A percentile compares a stretch with the other conserved stretches of the same genome.
These are phyloP conservation scores for Trichogramma evanescens DNA, from an alignment of 2,888 invertebrate genomes.

Conservation along the genomic window DNA sequence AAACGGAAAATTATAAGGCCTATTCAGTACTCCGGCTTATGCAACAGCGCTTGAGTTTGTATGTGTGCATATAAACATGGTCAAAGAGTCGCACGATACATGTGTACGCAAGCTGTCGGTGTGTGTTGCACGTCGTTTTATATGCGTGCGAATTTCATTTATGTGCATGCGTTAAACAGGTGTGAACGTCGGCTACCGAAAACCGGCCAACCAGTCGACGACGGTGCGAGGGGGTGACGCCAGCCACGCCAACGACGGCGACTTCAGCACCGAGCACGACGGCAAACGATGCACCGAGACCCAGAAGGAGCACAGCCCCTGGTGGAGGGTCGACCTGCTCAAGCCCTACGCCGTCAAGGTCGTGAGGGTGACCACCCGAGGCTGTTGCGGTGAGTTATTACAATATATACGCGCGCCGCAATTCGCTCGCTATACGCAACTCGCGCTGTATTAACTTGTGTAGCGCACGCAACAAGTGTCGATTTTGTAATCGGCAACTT, in stretches of 20 bases:
- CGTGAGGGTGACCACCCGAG: slow-evolving; percentile 77
- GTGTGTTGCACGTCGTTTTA: no score
- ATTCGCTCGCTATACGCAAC: no score
- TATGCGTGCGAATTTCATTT: no score
- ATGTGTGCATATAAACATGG: no score
- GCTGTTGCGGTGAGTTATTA: slow-evolving; percentile 61
- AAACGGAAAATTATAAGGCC: no score
- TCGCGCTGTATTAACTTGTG: no score
- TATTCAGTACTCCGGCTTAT: no score
- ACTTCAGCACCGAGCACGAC: slow-evolving; percentile 75
- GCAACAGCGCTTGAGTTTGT: no score
- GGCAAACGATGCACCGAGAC: slow-evolving; percentile 85
- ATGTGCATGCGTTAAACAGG: slow-evolving; percentile 47
- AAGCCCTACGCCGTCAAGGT: slow-evolving; percentile 78
- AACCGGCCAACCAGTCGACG: slow-evolving; percentile 86
- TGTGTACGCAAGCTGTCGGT: no score
- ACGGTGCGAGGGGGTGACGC: slow-evolving; percentile 78
- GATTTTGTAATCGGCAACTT: no score
- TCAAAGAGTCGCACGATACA: no score
- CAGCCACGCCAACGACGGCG: slow-evolving; percentile 81
- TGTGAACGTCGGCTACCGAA: slow-evolving; percentile 76
- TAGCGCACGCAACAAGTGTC: no score
- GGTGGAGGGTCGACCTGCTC: slow-evolving; percentile 87
- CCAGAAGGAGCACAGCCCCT: slow-evolving; percentile 80
- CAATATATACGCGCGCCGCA: background rate